Base-by-base conservation (phyloP, 2,797 vertebrate species). In the Octomys mimax region DNA sequence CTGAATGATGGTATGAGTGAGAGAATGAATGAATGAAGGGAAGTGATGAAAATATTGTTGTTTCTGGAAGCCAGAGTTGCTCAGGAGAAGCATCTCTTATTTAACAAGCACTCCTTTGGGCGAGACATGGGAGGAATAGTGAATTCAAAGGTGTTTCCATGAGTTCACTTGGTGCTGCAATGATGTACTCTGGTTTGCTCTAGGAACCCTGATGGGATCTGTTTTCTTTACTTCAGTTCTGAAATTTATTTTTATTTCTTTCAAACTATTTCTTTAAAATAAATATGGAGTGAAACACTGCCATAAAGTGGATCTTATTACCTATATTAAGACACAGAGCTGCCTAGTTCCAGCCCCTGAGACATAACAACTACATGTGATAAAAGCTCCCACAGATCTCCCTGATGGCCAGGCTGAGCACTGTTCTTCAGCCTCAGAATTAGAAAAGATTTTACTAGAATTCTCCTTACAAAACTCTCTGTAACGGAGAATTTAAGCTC, bases 171-270 rank as follows among this genome's bases (percentile, higher is more conserved):
- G 13, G 18, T 46, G 33, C 70, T 49, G 64, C 0, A 31, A 0
- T 57, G 31, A 82, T 52, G 49, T 28, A 70, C 54, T 93, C 39
- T 14, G 68, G 28, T 88, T 90, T 94, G 82, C 68, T 70, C 88
- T 75, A 71, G 75, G 33, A 96, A 68, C 31, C 31, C 11, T 24
- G 52, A 62, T 68, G 2, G 39, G 5, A 21, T 89, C 54, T 14
- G 4, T 64, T 93, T 83, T 77, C 52, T 85, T 91, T 54, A 68
- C 39, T 94, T 87, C 52, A 78, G 0, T 49, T 92, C 94, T 61
- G 57, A 95, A 84, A 90, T 87, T 92, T 94, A 92, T 84, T 97
- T 88, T 90, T 92, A 79, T 94, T 95, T 92, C 73, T 92, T 89
- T 92, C 21, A 73, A 79, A 52, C 9, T 28, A 78, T 95, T 73